phyloP scores from a whole-genome alignment of 2,888 invertebrate species.

The Dendrolimus houi region DNA sequence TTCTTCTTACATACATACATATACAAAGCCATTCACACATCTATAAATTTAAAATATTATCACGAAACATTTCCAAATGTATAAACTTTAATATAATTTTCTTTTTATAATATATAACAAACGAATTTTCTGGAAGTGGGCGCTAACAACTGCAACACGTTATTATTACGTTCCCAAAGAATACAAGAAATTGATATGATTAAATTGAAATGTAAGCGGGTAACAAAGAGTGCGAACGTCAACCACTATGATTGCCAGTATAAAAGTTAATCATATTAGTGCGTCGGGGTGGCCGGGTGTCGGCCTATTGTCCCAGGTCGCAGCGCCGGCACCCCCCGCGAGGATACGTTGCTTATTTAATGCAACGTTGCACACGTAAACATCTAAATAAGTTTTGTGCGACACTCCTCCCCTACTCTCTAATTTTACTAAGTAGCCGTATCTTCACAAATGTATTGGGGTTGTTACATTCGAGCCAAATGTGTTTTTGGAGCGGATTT shows the following conservation, averaged over 20 bases:
- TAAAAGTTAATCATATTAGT: conserved; percentile 65
- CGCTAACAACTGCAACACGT: too few relatives aligned
- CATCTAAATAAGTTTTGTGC: conserved; percentile 76
- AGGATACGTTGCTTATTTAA: conserved; percentile 73
- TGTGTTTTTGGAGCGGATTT: conserved; percentile 48
- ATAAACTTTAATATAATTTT: too few relatives aligned
- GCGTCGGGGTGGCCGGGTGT: conserved; percentile 57
- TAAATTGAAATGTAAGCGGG: conserved; percentile 2
- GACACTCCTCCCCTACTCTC: conserved; percentile 69
- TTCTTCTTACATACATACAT: too few relatives aligned
- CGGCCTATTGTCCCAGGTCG: conserved; percentile 59
- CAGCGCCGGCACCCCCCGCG: conserved; percentile 50
- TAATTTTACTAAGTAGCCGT: conserved; percentile 74
- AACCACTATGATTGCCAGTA: conserved; percentile 48
- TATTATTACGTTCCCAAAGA: background rate
- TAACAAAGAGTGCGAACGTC: conserved; percentile 31
- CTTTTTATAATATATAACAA: too few relatives aligned
- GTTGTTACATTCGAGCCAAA: conserved; percentile 54
- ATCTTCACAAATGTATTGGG: conserved; percentile 66
- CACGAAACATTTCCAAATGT: too few relatives aligned
- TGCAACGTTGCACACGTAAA: conserved; percentile 75
- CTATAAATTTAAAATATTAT: too few relatives aligned
- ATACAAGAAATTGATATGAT: background rate
- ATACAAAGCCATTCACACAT: too few relatives aligned
- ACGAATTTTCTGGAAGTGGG: too few relatives aligned